Conservation (phyloP, 1,140 invertebrate genomes). For the Chrysomallon squamiferum region DNA sequence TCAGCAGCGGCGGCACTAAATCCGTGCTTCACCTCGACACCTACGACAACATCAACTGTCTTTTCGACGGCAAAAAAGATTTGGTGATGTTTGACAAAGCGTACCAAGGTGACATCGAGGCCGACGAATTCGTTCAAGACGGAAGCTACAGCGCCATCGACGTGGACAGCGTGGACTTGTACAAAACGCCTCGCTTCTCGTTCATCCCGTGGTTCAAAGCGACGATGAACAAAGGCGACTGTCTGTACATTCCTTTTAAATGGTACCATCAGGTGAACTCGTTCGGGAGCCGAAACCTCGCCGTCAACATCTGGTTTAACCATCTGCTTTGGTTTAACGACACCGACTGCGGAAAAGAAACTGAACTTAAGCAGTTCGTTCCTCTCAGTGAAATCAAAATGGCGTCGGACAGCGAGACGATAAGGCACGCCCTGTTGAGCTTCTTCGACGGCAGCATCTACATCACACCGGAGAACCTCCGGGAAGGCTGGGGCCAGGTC, state of each 20-base stretch:
- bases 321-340: neutral
- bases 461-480: neutral
- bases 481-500: neutral
- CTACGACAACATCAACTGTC: conserved; percentile 59
- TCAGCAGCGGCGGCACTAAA: conserved; percentile 56
- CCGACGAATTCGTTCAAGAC: conserved; percentile 47
- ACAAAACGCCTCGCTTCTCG: conserved; percentile 50
- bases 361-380: neutral
- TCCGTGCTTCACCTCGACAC: conserved; percentile 59
- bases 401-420: neutral
- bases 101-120: neutral
- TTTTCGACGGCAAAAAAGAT: conserved; percentile 50
- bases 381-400: neutral
- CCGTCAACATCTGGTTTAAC: conserved; percentile 59
- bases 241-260: conserved; percentile 58
- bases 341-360: neutral
- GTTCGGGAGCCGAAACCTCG: conserved; percentile 54
- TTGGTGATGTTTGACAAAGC: conserved; percentile 50
- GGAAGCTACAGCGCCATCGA: conserved; percentile 55
- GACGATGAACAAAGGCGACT: conserved; percentile 54
- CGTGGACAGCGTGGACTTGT: conserved; percentile 58
- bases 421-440: neutral
- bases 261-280: conserved; percentile 62
- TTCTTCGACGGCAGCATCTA: neutral
- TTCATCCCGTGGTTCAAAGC: conserved; percentile 49